Evolutionary conservation across 2,113 vertebrate genomes (phyloP).

Genomic region (Macheiramphus alcinus): DNA sequence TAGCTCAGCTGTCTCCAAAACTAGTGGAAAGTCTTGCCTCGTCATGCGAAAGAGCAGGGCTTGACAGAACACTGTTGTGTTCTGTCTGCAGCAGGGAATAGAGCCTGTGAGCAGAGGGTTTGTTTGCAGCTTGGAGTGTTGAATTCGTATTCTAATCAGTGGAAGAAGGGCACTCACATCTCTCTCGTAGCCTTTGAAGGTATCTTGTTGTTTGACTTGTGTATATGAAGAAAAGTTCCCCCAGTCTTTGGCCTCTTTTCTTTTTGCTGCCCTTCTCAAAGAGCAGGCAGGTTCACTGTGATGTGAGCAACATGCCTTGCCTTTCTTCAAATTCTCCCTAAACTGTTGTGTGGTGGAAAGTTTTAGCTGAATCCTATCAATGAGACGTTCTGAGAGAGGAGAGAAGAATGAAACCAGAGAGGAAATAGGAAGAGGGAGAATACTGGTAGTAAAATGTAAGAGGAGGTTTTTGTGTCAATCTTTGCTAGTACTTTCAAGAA

Average conservation of each 20-base stretch:
- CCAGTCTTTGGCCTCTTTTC: background rate
- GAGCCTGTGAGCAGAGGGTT: background rate
- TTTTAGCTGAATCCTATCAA: background rate
- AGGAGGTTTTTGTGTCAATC: background rate
- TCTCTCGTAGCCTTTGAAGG: background rate
- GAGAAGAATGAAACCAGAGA: background rate
- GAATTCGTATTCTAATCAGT: background rate
- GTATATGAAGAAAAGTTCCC: background rate
- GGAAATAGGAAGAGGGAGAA: background rate
- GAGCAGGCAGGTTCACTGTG: background rate
- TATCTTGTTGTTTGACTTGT: background rate
- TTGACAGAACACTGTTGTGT: background rate
- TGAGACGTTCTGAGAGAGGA: background rate
- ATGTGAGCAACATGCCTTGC: background rate
- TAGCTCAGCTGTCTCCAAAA: background rate
- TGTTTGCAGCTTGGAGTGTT: background rate
- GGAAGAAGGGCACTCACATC: background rate
- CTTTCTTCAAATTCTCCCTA: accelerated
- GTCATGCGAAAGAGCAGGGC: background rate
- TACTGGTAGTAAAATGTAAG: background rate
- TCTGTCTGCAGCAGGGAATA: background rate
- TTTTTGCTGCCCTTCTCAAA: background rate
- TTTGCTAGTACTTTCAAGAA: background rate
- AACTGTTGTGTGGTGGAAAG: background rate
- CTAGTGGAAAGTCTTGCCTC: background rate